Evolutionary conservation across 35 echinoderm and acorn worm species (phyloP).

Genomic region (Diadema setosum): DNA sequence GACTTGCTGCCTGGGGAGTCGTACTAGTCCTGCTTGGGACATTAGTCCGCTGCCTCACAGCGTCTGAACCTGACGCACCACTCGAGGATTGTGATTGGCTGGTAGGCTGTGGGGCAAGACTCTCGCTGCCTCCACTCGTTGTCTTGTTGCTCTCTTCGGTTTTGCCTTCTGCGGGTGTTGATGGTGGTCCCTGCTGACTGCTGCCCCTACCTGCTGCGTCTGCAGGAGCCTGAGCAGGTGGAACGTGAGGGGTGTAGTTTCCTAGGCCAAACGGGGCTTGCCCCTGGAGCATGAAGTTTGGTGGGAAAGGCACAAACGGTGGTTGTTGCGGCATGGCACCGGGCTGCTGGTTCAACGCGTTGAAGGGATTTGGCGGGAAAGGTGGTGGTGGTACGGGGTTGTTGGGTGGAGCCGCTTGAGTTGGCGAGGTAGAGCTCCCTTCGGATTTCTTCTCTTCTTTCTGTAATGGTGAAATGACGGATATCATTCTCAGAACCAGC

Average conservation of each 20-base stretch:
- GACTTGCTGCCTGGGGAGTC: background rate
- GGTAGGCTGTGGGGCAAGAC: background rate
- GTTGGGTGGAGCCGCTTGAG: slow-evolving; percentile 34
- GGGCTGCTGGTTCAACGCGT: slow-evolving; percentile 13
- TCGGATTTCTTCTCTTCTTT: slow-evolving; percentile 53
- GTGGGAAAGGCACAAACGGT: slow-evolving; percentile 60
- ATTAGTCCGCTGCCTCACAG: background rate
- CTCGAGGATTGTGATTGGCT: background rate
- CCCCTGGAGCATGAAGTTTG: slow-evolving; percentile 50
- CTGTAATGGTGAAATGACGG: slow-evolving; percentile 1
- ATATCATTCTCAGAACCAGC: no score
- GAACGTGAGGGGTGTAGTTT: background rate
- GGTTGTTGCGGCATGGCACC: slow-evolving; percentile 49
- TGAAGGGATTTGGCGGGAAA: slow-evolving; percentile 57
- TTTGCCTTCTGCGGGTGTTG: background rate
- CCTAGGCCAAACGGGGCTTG: slow-evolving; percentile 27
- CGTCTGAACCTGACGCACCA: background rate
- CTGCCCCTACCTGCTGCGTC: background rate
- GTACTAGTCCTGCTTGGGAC: background rate
- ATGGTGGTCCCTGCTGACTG: slow-evolving; percentile 13
- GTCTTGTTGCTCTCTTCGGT: background rate
- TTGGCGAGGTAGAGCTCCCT: background rate
- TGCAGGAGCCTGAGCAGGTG: background rate
- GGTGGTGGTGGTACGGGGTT: background rate
- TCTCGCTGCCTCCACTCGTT: background rate